Evolutionary conservation across 1,140 invertebrate genomes (phyloP).

Genomic region (Cyphomyrmex costatus): DNA sequence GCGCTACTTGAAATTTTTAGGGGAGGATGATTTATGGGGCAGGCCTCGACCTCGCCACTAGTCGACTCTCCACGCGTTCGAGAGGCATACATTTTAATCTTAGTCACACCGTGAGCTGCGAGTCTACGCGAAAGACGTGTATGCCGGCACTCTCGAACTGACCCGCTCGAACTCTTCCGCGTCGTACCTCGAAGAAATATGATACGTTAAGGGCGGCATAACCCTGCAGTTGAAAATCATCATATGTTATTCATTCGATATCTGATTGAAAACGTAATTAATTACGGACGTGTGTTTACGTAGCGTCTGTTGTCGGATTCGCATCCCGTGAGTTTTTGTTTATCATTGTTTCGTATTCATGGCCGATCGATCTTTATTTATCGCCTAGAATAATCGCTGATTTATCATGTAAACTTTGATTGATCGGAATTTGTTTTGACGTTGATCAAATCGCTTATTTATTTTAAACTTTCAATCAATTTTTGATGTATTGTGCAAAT

Average conservation of each 20-base stretch:
- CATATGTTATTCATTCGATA: conserved; percentile 2
- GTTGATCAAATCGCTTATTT: conserved; percentile 37
- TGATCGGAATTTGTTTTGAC: conserved; percentile 33
- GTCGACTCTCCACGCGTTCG: conserved; percentile 72
- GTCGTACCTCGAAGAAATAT: conserved; percentile 53
- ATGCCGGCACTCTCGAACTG: conserved; percentile 51
- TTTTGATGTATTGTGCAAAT: neutral
- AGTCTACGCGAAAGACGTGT: conserved; percentile 47
- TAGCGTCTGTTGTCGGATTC: neutral
- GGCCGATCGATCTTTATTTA: conserved; percentile 52
- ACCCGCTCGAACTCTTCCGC: conserved; percentile 54
- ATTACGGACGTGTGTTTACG: conserved; percentile 13
- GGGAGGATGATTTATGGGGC: conserved; percentile 71
- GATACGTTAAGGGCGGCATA: conserved; percentile 46
- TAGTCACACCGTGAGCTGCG: conserved; percentile 66
- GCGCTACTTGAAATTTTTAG: conserved; percentile 75
- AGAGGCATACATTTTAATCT: conserved; percentile 75
- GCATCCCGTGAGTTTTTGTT: neutral
- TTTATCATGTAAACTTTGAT: conserved; percentile 17
- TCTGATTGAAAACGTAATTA: conserved; percentile 46
- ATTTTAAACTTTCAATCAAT: conserved; percentile 18
- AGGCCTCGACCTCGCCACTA: conserved; percentile 74
- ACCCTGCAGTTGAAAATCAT: conserved; percentile 35
- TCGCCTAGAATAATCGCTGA: conserved; percentile 28
- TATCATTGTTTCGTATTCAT: conserved; percentile 18